Base-by-base conservation (phyloP, 2,888 invertebrate species). In the Caenorhabditis sp. region DNA sequence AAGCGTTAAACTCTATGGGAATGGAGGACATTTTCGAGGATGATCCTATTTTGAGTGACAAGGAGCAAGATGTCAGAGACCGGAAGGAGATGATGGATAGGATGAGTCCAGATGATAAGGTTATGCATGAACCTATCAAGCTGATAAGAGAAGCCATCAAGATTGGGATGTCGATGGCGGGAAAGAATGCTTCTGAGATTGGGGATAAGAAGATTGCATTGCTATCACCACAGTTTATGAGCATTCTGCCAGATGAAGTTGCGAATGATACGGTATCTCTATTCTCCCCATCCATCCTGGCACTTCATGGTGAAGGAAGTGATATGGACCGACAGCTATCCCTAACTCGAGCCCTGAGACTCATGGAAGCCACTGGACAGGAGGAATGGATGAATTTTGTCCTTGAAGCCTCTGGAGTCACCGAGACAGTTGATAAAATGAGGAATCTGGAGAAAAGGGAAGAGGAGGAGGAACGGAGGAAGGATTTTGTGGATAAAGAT, bases 351-450 rank as follows among this genome's bases (percentile, higher is more conserved):
- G 78, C 82, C 9, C 51, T 84, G 58, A 68, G 70, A 11, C 50
- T 80, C 8, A 15, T 85, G 8, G 70, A 67, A 11, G 68, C 78
- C 28, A 82, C 65, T 24, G 82, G 83, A n/a, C 80, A 83, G 32
- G 79, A 89, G 8, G 86, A 87, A 20, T 90, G 89, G 90, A 81
- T 90, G 67, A 88, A 91, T 40, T 87, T 90, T 26, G 87, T 90
- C 18, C 78, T 90, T 28, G 90, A 90, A 76, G 90, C 89, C 9
- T 86, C 89, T 56, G 90, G 90, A 58, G 87, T 88, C 6, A 76
- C 82, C 0, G 88, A 88, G 67, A 84, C 85, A 15, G 85, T 88
- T 13, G 55, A 77, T 2, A 71, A 61, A 18, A 76, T 87, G 56
- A 80, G 81, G 62, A 64, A 51, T 18, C 64, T 53, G 11, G 79